Conservation (phyloP, 1,140 invertebrate genomes). For the Antheraea mylitta region DNA sequence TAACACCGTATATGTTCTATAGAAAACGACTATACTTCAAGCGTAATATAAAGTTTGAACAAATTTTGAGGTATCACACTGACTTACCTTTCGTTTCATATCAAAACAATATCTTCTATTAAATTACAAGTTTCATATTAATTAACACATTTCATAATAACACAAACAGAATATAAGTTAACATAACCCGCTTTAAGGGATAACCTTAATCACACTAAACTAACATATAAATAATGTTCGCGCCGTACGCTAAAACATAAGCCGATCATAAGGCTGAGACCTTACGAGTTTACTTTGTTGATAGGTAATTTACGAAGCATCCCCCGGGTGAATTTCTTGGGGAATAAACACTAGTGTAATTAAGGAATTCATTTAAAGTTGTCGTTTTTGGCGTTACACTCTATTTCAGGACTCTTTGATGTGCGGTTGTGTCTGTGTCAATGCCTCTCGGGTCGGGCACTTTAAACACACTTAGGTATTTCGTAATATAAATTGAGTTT, state of each 20-base stretch:
- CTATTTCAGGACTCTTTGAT: slow-evolving; percentile 43
- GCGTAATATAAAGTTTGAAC: neutral
- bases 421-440: slow-evolving; percentile 25
- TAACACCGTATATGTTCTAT: too few relatives aligned
- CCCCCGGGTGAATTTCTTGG: slow-evolving; percentile 53
- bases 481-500: neutral
- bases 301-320: slow-evolving; percentile 54
- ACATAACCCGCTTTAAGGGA: neutral
- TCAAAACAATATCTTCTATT: neutral
- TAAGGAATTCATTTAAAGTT: slow-evolving; percentile 69
- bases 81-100: neutral
- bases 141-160: neutral
- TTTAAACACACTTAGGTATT: neutral
- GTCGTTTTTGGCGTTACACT: slow-evolving; percentile 42
- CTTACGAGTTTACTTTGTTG: slow-evolving; percentile 57
- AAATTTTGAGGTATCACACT: neutral
- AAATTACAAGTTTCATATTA: neutral
- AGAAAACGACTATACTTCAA: too few relatives aligned
- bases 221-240: slow-evolving; percentile 39
- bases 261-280: slow-evolving; percentile 40
- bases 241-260: slow-evolving; percentile 36
- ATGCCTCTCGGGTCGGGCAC: slow-evolving; percentile 18
- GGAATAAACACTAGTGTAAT: slow-evolving; percentile 69
- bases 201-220: slow-evolving; percentile 21
- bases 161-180: neutral